A percentile compares a stretch with the other conserved stretches of the same genome.
These are phyloP conservation scores for Chloroceryle inda DNA, from an alignment of 2,797 vertebrate genomes.

Conservation along the genomic window DNA sequence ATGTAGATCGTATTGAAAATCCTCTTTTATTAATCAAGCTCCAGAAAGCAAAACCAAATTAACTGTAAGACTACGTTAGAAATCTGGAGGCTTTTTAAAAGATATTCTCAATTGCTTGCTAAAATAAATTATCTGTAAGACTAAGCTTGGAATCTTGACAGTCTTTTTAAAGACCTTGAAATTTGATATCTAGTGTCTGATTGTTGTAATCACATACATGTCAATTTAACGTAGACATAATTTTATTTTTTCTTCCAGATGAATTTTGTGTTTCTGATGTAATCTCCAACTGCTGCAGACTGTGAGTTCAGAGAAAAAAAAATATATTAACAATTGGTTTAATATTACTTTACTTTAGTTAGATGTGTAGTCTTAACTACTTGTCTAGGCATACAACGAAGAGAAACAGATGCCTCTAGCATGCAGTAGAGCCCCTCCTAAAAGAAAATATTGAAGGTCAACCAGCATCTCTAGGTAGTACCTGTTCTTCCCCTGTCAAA, in stretches of 20 bases:
- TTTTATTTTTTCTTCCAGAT: not conserved
- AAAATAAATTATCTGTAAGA: not conserved
- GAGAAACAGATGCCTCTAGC: not conserved
- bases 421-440: not conserved
- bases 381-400: not conserved
- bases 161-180: not conserved
- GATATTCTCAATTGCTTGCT: not conserved
- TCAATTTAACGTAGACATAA: not conserved
- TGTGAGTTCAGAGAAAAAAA: not conserved
- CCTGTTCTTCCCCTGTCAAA: not conserved
- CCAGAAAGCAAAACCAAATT: not conserved
- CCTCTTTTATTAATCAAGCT: not conserved
- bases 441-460: not conserved
- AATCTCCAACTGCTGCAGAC: not conserved
- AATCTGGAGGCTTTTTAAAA: not conserved
- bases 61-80: not conserved
- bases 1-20: not conserved
- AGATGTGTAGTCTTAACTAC: not conserved
- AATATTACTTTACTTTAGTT: not conserved
- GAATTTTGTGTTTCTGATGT: not conserved
- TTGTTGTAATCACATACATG: not conserved
- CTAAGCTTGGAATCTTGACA: not conserved
- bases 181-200: not conserved
- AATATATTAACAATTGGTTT: not conserved
- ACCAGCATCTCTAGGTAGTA: not conserved